Percentiles rank a stretch among this genome's conserved stretches.
Evolutionary conservation across 2,113 vertebrate species (phyloP).

Genomic region (Hypocryptadius cinnamomeus): DNA sequence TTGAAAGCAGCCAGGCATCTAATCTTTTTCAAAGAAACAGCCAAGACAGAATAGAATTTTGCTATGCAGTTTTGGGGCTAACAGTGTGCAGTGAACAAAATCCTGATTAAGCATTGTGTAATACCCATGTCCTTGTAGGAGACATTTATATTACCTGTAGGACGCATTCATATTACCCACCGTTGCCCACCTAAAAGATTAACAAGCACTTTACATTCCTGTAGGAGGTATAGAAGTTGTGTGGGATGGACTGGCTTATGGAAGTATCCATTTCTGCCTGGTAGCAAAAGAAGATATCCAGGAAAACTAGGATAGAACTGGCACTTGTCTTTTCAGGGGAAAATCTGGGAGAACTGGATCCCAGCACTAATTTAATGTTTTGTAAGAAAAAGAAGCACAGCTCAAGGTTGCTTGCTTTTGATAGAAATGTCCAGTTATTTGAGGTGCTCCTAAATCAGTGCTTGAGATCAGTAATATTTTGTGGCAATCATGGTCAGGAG

Average conservation of each 20-base stretch:
- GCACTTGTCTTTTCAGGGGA: background rate
- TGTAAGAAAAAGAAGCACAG: background rate
- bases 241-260: background rate
- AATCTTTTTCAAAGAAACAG: background rate
- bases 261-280: background rate
- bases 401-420: background rate
- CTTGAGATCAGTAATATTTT: background rate
- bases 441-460: background rate
- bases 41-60: background rate
- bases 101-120: background rate
- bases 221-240: background rate
- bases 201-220: background rate
- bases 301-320: background rate
- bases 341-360: background rate
- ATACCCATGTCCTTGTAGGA: background rate
- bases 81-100: background rate
- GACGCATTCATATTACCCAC: background rate
- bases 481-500: background rate
- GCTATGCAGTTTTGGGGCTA: background rate
- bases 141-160: background rate
- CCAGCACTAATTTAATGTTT: background rate
- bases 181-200: background rate
- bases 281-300: background rate
- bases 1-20: slow-evolving; percentile 10
- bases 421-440: background rate